phyloP scores from a whole-genome alignment of 2,888 invertebrate species.

The Aphidoletes aphidimyza region DNA sequence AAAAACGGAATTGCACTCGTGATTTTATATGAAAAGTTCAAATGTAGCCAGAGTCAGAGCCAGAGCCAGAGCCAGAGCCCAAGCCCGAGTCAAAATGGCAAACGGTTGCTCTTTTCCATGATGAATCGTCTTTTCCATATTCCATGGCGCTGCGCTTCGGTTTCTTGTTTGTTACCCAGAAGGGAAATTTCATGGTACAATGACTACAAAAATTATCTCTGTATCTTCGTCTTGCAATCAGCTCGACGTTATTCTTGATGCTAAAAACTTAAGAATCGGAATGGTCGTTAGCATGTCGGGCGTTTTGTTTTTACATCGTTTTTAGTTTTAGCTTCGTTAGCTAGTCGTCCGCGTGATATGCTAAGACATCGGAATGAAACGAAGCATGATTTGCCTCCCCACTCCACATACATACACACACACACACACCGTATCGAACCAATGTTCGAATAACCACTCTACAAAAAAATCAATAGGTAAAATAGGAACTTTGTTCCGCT shows the following conservation, averaged over 20 bases:
- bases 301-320: neutral
- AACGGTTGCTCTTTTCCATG: slow-evolving; percentile 19
- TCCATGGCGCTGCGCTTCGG: neutral
- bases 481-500: slow-evolving; percentile 17
- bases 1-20: slow-evolving; percentile 11
- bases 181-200: slow-evolving; percentile 55
- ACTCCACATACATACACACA: too few species aligned
- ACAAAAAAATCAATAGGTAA: slow-evolving; percentile 41
- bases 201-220: slow-evolving; percentile 51
- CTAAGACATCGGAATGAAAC: neutral
- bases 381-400: slow-evolving; percentile 5
- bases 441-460: too few species aligned
- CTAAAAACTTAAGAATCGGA: slow-evolving; percentile 32
- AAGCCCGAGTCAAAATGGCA: slow-evolving; percentile 50
- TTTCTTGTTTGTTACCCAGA: slow-evolving; percentile 46
- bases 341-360: slow-evolving; percentile 38
- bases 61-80: too few species aligned
- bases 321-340: slow-evolving; percentile 14
- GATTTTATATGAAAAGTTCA: slow-evolving; percentile 13
- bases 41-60: too few species aligned
- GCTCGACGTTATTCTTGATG: neutral
- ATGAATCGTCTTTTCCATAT: slow-evolving; percentile 1
- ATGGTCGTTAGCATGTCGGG: slow-evolving; percentile 25
- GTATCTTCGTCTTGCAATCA: neutral
- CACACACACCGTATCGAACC: too few species aligned